Conservation (phyloP, 2,888 invertebrate species). For the Ochropleura plecta region DNA sequence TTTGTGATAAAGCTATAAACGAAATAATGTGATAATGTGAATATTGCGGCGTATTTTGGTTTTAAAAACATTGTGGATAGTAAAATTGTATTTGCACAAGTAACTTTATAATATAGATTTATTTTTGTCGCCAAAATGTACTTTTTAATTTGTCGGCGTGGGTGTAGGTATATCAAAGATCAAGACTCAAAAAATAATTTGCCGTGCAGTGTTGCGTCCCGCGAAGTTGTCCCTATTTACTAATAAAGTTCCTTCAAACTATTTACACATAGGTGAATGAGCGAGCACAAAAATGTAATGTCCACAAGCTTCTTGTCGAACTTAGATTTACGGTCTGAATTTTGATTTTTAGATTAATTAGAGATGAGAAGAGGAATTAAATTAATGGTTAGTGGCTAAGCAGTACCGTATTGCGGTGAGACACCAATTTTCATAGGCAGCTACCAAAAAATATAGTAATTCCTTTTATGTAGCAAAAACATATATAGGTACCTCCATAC, state of each 20-base stretch:
- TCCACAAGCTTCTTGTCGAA: not conserved
- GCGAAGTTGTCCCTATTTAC: not conserved
- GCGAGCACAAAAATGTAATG: slow-evolving; percentile 30
- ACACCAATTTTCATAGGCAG: not conserved
- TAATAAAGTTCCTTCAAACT: not conserved
- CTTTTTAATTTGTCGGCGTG: not conserved
- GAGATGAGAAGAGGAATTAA: not conserved
- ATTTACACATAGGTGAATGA: not conserved
- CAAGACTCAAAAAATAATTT: slow-evolving; percentile 34
- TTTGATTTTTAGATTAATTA: too few species aligned
- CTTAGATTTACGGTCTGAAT: not conserved
- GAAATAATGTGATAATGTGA: slow-evolving; percentile 34
- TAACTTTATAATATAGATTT: not conserved
- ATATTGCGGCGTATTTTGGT: not conserved
- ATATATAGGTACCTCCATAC: not conserved
- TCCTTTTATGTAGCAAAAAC: too few species aligned
- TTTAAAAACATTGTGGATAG: not conserved
- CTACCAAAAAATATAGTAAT: too few species aligned
- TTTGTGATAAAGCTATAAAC: slow-evolving; percentile 2
- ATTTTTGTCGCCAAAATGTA: slow-evolving; percentile 3
- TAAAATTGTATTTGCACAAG: not conserved
- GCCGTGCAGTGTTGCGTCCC: not conserved
- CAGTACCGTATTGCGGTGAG: not conserved
- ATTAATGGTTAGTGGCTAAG: slow-evolving; percentile 9
- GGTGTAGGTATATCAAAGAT: slow-evolving; percentile 31